Percentiles rank a stretch among this genome's conserved stretches.
Evolutionary conservation across 2,113 vertebrate genomes (phyloP).

Genomic region (Percopsis transmontana): DNA sequence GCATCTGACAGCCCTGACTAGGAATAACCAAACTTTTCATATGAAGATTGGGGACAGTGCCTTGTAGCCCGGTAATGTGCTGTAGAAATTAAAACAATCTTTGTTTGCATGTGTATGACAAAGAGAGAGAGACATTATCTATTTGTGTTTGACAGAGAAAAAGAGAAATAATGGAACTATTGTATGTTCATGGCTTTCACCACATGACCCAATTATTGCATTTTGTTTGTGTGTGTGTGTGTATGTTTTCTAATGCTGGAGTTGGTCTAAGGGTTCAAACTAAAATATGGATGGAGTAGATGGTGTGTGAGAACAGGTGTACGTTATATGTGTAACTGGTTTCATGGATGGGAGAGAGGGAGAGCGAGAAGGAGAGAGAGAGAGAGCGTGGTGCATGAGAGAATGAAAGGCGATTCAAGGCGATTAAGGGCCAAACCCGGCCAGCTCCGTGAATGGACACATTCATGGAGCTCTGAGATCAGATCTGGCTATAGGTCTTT

Average conservation of each 20-base stretch:
- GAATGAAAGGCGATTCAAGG: neutral
- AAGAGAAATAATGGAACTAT: constrained; percentile 35
- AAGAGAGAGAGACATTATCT: neutral
- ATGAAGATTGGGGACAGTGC: constrained; percentile 24
- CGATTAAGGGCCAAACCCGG: constrained; percentile 33
- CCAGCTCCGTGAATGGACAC: constrained; percentile 53
- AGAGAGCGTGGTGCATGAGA: neutral
- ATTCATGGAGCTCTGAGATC: constrained; percentile 41
- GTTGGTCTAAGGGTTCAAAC: neutral
- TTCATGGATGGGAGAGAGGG: constrained; percentile 1
- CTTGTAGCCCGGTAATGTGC: constrained; percentile 17
- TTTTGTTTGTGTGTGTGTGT: neutral
- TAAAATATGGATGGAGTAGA: neutral
- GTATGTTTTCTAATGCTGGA: neutral
- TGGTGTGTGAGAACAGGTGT: constrained; percentile 21
- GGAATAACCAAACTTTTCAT: constrained; percentile 13
- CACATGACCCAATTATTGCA: constrained; percentile 29
- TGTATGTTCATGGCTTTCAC: constrained; percentile 30
- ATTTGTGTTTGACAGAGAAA: neutral
- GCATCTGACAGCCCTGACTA: constrained; percentile 9
- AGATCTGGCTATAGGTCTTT: constrained; percentile 45
- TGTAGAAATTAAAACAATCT: constrained; percentile 15
- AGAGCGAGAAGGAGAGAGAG: neutral
- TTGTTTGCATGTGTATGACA: neutral
- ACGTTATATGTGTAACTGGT: constrained; percentile 27